Base-by-base conservation (phyloP, 2,113 vertebrate species). In the Sylvilagus bachmani region DNA sequence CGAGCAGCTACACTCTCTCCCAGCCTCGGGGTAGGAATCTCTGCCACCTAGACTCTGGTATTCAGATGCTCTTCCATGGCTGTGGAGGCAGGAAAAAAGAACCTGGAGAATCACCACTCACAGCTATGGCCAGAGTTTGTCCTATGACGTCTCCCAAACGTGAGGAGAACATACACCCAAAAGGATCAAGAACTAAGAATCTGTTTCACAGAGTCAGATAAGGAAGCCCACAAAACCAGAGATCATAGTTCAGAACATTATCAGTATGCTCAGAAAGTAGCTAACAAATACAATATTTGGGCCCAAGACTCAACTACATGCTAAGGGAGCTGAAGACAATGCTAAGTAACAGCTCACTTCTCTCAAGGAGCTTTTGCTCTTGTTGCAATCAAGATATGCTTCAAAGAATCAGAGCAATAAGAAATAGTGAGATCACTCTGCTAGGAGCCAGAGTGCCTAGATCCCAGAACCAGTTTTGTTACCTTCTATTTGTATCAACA, bases 171-270 rank as follows among this genome's bases (percentile, higher is more conserved):
- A 71, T 55, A 1, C 27, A 29, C 31, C 11, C 13, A 70, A 36
- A 77, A 82, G 19, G 95, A 83, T 22, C 71, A 29, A 95, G 27
- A 84, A 70, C 8, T 36, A 13, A 79, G 44, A 58, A 49, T 64
- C 58, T 83, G 31, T 86, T 89, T 19, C 62, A 75, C 7, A 3
- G 31, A 81, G 24, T 84, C 80, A 66, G 49, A 27, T 71, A 71
- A 87, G 67, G 19, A 89, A 90, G 12, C 58, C 36, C 25, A 90
- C 21, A 73, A 93, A 83, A 84, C 22, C 7, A 73, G 86, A 86
- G n/a, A 31, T 85, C 90, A 77, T 27, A 91, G 33, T 81, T 80
- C 11, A 61, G n/a, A 10, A 29, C 77, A 90, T 90, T 88, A 83
- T 61, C 38, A 83, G 22, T 66, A 75, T 86, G 31, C 66, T 83